Evolutionary conservation across 2,888 invertebrate species (phyloP).

Genomic region (Tiliacea citrago): DNA sequence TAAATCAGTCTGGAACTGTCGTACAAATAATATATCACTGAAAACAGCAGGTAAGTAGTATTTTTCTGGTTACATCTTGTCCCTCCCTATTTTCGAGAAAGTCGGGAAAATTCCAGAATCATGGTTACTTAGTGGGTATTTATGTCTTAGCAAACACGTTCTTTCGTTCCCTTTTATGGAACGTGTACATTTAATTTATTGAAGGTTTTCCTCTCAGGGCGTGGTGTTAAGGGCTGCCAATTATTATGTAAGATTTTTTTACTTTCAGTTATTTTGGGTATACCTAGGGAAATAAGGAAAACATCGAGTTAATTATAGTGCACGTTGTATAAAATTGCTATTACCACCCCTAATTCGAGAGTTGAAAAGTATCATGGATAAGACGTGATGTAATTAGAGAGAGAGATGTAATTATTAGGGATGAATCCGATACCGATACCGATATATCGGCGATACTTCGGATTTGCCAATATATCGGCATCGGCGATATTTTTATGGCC

Average conservation of each 20-base stretch:
- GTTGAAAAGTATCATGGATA: conserved; percentile 15
- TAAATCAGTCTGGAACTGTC: too few species aligned
- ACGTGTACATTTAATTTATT: conserved; percentile 30
- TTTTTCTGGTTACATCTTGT: background rate
- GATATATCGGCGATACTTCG: too few species aligned
- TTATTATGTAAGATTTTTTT: conserved; percentile 18
- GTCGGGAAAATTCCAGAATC: conserved; percentile 13
- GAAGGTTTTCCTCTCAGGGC: conserved; percentile 29
- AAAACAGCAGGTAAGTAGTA: background rate
- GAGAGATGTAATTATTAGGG: too few species aligned
- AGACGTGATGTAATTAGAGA: background rate
- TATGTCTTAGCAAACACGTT: conserved; percentile 45
- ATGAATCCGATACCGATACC: too few species aligned
- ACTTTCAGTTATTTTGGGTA: conserved; percentile 11
- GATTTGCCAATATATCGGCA: too few species aligned
- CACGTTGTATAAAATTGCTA: conserved; percentile 23
- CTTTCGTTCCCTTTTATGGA: conserved; percentile 32
- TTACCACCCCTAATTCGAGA: background rate
- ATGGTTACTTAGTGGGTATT: conserved; percentile 36
- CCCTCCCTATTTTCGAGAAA: background rate
- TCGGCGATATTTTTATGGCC: too few species aligned
- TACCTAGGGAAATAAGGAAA: conserved; percentile 10
- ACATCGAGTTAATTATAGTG: conserved; percentile 2
- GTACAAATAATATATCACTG: too few species aligned
- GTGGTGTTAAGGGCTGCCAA: background rate